Percentiles rank a stretch among this genome's conserved stretches.
Evolutionary conservation across 2,797 vertebrate genomes (phyloP).

Genomic region (Cyprinodon diabolis): DNA sequence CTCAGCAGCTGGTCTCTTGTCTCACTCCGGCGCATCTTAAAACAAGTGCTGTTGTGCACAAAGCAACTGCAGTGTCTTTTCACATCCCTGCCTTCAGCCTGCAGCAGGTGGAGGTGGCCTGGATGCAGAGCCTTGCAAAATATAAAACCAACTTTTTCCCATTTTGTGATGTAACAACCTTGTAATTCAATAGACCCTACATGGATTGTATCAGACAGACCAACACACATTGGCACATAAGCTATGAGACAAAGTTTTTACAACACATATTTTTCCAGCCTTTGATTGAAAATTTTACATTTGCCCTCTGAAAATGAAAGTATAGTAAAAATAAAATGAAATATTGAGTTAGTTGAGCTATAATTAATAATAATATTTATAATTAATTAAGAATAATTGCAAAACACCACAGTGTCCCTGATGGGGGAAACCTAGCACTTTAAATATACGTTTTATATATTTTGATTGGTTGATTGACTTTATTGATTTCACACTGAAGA

Average conservation of each 20-base stretch:
- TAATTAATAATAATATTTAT: no score
- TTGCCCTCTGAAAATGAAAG: no score
- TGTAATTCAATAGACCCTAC: not conserved
- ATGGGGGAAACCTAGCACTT: not conserved
- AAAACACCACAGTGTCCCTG: not conserved
- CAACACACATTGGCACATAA: not conserved
- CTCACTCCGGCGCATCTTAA: slow-evolving; percentile 12
- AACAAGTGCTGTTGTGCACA: slow-evolving; percentile 40
- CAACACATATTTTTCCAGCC: no score
- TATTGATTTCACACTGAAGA: no score
- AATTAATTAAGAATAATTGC: no score
- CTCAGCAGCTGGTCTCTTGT: slow-evolving; percentile 60
- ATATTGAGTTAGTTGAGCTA: no score
- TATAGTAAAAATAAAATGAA: no score
- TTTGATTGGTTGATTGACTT: no score
- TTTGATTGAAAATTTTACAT: no score
- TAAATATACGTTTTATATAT: no score
- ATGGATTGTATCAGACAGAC: not conserved
- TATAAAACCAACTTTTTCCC: not conserved
- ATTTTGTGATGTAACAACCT: not conserved
- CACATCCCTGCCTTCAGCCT: slow-evolving; percentile 13
- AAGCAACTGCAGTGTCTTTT: slow-evolving; percentile 42
- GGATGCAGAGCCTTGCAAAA: not conserved
- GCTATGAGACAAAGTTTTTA: no score
- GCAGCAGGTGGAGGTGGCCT: slow-evolving; percentile 9